Evolutionary conservation across 2,797 vertebrate genomes (phyloP), one percentile per base, ranked within the genome.

Genomic region (Anisognathus igniventris): DNA sequence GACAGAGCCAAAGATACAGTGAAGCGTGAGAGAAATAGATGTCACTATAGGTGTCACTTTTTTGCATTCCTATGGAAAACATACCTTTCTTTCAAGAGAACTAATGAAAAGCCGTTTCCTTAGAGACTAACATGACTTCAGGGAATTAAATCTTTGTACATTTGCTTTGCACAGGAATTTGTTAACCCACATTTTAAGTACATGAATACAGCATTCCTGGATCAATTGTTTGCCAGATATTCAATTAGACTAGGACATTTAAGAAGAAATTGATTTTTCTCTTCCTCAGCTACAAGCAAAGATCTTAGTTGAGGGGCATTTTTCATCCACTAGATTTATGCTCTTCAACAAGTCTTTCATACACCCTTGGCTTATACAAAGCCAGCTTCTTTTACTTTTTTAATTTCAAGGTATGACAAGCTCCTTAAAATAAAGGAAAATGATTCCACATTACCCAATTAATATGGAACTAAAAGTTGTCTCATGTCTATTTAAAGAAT

Each of bases 191-290:
- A 62, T 62, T 78, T 84, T 73, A 94, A 84, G 56, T 28, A 73
- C 21, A 19, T 66, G n/a, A 86, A 85, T 50, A 79, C 3, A 9
- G 44, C 56, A 76, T 70, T 88, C 39, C 48, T 51, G 39, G 47
- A 88, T 91, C 88, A 75, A 44, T 30, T 92, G 58, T 78, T 94
- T 94, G 93, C 84, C 77, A 96, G 60, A 40, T 84, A 79, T 89
- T 91, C 77, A 86, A 84, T 84, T 90, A 93, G 73, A 84, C 23
- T 72, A 66, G 88, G 72, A 88, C 62, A 66, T 61, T 88, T 65
- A 77, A 48, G 42, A 77, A 79, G 23, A 70, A 93, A 91, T 85
- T 66, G 70, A 61, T 79, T 92, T 93, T 87, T 92, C 76, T 66
- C 48, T 84, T 70, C 67, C 57, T 37, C 27, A 75, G 73, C 37